phyloP scores from a whole-genome alignment of 2,113 vertebrate genomes.

The Phaetusa simplex region DNA sequence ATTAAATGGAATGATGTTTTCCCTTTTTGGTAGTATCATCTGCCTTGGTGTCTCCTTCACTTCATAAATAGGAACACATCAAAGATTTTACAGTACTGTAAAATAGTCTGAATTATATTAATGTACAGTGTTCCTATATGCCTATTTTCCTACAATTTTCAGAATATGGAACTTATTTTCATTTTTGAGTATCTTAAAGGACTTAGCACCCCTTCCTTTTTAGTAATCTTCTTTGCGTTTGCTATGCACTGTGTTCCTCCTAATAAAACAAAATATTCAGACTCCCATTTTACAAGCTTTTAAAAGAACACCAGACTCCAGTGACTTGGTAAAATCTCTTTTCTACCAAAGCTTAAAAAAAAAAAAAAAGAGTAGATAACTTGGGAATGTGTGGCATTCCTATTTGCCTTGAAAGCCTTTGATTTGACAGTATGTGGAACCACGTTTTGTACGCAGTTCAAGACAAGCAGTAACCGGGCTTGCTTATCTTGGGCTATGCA shows the following conservation, averaged over 20 bases:
- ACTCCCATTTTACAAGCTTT: conserved; percentile 60
- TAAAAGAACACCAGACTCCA: conserved; percentile 54
- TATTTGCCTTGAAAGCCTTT: conserved; percentile 34
- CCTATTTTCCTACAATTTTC: conserved; percentile 12
- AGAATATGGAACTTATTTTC: conserved; percentile 42
- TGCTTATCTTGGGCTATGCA: conserved; percentile 30
- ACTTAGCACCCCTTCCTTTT: conserved; percentile 37
- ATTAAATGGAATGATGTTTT: neutral
- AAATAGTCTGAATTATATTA: conserved; percentile 15
- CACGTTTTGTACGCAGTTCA: neutral
- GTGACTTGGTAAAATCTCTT: conserved; percentile 30
- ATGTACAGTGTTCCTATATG: neutral
- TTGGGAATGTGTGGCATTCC: conserved; percentile 43
- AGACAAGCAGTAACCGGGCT: conserved; percentile 5
- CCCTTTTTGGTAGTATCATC: neutral
- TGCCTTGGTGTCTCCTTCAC: conserved; percentile 32
- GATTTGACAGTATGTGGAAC: conserved; percentile 45
- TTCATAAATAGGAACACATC: conserved; percentile 38
- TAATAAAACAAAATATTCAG: conserved; percentile 72
- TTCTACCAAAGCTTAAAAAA: conserved; percentile 4
- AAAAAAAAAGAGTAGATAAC: conserved; percentile 40
- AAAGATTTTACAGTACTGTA: conserved; percentile 49
- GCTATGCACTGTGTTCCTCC: conserved; percentile 15
- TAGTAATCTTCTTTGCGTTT: conserved; percentile 45
- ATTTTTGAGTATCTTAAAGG: conserved; percentile 19